Evolutionary conservation across 1,140 invertebrate species (phyloP), one percentile per base, ranked within the genome.

Genomic region (Sitophilus oryzae): DNA sequence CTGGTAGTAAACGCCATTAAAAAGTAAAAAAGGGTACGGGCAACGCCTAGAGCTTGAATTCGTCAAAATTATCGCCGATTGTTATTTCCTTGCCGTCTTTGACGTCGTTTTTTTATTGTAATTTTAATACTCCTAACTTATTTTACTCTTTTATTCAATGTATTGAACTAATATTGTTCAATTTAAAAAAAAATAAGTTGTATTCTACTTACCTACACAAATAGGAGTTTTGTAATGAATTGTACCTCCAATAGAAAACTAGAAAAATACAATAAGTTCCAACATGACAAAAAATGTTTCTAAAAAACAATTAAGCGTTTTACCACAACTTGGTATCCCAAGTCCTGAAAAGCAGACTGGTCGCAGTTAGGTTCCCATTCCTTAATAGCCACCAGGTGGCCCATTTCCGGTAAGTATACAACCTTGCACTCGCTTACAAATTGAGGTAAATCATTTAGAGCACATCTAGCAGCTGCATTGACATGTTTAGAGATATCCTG

Each of bases 371-470:
- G 68, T 30, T 74, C 75, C 78, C 82, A 84, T 43, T 77, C 72
- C 23, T 80, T 82, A 3, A 92, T 77, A 1, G 80, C 82, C 2
- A 92, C 69, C 30, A 91, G 71, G 73, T 88, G 90, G 0, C 89
- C 88, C 54, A 92, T 77, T 74, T 91, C 82, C 4, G 89, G 89
- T 59, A 91, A 76, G 71, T 89, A 92, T 45, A 86, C 71, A 66
- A 91, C 81, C 37, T 79, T 80, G 66, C 87, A 91, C 58, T 82
- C 76, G n/a, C 80, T 71, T 15, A 91, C 75, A 58, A 77, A 79
- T 8, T 69, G 40, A 3, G 84, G 83, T 20, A 91, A 74, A 41
- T 80, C 75, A 34, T 80, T 65, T 52, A 90, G 70, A 66, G 91
- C 87, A 59, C 82, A 74, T 52, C 77, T 68, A 1, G 83, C 85